These are phyloP conservation scores for Tragelaphus imberbis DNA, from an alignment of 2,113 vertebrate genomes.

Conservation along the genomic window DNA sequence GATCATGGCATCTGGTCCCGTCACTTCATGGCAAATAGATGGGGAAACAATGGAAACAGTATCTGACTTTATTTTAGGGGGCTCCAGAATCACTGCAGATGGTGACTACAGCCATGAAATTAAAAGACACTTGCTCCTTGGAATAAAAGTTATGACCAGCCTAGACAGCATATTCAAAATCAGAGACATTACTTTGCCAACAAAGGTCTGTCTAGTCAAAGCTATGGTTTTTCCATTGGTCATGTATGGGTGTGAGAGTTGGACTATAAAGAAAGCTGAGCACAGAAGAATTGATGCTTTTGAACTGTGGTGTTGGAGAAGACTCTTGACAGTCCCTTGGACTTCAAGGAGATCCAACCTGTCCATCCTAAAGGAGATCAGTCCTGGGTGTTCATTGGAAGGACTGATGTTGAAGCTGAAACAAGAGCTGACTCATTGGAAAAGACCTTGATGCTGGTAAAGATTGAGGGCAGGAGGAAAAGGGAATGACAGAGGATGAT, in stretches of 20 bases:
- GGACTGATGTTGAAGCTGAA: not conserved
- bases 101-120: too few relatives aligned
- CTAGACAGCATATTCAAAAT: not conserved
- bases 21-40: too few relatives aligned
- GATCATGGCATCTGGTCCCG: too few relatives aligned
- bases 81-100: too few relatives aligned
- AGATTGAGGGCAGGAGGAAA: not conserved
- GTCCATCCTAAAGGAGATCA: not conserved
- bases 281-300: fast-evolving
- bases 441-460: too few relatives aligned
- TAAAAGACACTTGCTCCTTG: too few relatives aligned
- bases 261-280: not conserved
- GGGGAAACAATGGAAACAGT: too few relatives aligned
- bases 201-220: not conserved
- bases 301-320: not conserved
- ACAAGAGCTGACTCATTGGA: too few relatives aligned
- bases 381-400: not conserved
- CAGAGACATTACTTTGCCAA: not conserved
- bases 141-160: too few relatives aligned
- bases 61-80: fast-evolving
- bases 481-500: not conserved
- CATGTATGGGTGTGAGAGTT: not conserved
- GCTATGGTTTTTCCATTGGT: not conserved
- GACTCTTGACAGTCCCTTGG: not conserved
- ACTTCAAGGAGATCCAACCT: not conserved